Percentiles rank a stretch among this genome's conserved stretches.
Conservation (phyloP, 2,113 vertebrate species). For the Syngnathus scovelli region DNA sequence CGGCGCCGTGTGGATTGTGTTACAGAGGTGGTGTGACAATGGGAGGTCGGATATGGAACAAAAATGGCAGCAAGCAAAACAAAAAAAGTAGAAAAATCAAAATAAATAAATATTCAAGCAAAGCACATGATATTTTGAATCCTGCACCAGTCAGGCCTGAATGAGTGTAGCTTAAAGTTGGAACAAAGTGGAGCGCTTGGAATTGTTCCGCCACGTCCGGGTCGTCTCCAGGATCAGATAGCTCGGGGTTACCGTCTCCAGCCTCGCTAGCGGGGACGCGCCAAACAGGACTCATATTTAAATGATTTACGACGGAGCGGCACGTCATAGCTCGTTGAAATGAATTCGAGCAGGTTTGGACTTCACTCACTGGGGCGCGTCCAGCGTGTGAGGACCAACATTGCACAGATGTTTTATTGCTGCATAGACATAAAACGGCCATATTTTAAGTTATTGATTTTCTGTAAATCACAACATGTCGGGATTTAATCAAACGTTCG, state of each 20-base stretch:
- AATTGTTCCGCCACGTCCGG: slow-evolving; percentile 21
- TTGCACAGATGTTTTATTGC: not conserved
- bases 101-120: too few relatives aligned
- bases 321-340: not conserved
- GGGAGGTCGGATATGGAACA: not conserved
- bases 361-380: not conserved
- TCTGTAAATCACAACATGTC: slow-evolving; percentile 12
- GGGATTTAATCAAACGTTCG: slow-evolving; percentile 20
- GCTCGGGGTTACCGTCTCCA: slow-evolving; percentile 32
- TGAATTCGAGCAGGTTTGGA: not conserved
- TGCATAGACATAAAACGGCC: not conserved
- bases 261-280: slow-evolving; percentile 16
- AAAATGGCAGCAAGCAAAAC: not conserved
- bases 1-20: slow-evolving; percentile 70
- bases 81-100: not conserved
- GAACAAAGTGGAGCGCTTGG: slow-evolving; percentile 27
- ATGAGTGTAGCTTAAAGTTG: not conserved
- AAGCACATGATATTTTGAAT: not conserved
- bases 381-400: not conserved
- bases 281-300: slow-evolving; percentile 24
- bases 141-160: not conserved
- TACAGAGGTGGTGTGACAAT: slow-evolving; percentile 45
- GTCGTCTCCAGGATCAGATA: slow-evolving; percentile 43
- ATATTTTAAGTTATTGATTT: not conserved
- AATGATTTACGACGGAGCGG: slow-evolving; percentile 24